Evolutionary conservation across 2,888 invertebrate species (phyloP).

Genomic region (Macrostomum cliftonense): DNA sequence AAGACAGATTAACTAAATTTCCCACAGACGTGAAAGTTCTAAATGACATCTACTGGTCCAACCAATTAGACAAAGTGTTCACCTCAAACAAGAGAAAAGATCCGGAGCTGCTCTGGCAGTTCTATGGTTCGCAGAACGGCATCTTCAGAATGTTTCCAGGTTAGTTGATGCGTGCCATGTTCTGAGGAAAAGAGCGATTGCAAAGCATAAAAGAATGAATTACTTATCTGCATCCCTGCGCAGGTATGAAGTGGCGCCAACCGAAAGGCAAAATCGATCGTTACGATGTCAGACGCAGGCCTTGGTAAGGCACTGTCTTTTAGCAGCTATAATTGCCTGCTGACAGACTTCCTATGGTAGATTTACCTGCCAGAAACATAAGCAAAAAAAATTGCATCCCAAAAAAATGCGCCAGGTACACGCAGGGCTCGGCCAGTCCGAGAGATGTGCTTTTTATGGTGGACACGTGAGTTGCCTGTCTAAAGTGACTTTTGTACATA

Average conservation of each 20-base stretch:
- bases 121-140: constrained; percentile 40
- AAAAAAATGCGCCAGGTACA: constrained; percentile 29
- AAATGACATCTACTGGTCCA: constrained; percentile 40
- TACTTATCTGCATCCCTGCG: too few species aligned
- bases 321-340: too few species aligned
- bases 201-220: too few species aligned
- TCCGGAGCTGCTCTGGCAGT: constrained; percentile 40
- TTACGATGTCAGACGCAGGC: background rate
- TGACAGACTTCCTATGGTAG: too few species aligned
- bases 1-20: too few species aligned
- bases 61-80: constrained; percentile 35
- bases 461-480: constrained; percentile 35
- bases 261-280: background rate
- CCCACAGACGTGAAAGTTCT: constrained; percentile 38
- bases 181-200: too few species aligned
- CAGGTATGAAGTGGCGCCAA: background rate
- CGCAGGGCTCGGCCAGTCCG: constrained; percentile 40
- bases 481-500: background rate
- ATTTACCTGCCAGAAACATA: too few species aligned
- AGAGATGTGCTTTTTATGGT: constrained; percentile 42
- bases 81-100: constrained; percentile 30
- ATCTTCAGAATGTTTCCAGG: constrained; percentile 40
- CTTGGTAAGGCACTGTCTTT: background rate
- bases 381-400: background rate
- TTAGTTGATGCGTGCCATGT: too few species aligned